Evolutionary conservation across 2,888 invertebrate species (phyloP).

Genomic region (Anthophora plumipes): DNA sequence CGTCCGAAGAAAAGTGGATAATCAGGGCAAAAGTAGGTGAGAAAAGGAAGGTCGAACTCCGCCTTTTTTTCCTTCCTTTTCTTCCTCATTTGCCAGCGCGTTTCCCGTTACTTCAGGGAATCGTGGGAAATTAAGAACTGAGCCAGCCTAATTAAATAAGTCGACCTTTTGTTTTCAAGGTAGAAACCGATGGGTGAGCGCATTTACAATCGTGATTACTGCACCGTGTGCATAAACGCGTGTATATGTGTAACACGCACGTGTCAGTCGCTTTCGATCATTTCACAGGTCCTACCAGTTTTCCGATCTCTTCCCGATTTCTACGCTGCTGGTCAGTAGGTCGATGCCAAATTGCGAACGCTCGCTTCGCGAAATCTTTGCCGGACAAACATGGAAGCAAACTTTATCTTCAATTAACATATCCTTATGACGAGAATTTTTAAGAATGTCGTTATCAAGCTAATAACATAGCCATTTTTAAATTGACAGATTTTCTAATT

Average conservation of each 20-base stretch:
- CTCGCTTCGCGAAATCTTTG: constrained; percentile 10
- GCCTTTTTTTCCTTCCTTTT: constrained; percentile 55
- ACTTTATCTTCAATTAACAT: background rate
- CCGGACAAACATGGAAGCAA: background rate
- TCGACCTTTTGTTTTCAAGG: constrained; percentile 75
- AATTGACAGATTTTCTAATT: background rate
- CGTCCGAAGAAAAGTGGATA: constrained; percentile 72
- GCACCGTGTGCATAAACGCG: constrained; percentile 2
- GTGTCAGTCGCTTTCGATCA: constrained; percentile 52
- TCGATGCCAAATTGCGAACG: constrained; percentile 31
- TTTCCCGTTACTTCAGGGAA: constrained; percentile 72
- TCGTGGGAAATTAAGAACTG: constrained; percentile 79
- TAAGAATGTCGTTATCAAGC: too few species aligned
- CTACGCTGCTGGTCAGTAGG: constrained; percentile 43
- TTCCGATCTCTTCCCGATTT: constrained; percentile 42
- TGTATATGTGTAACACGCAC: constrained; percentile 9
- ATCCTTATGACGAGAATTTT: background rate
- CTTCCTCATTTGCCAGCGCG: constrained; percentile 42
- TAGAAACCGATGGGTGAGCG: constrained; percentile 23
- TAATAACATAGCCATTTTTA: background rate
- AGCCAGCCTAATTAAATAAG: constrained; percentile 76
- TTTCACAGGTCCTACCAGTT: constrained; percentile 45
- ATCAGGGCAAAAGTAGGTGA: constrained; percentile 74
- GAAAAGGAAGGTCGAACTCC: constrained; percentile 60
- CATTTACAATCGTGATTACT: background rate